Evolutionary conservation across 2,113 vertebrate genomes (phyloP).

Genomic region (Calyptomena viridis): DNA sequence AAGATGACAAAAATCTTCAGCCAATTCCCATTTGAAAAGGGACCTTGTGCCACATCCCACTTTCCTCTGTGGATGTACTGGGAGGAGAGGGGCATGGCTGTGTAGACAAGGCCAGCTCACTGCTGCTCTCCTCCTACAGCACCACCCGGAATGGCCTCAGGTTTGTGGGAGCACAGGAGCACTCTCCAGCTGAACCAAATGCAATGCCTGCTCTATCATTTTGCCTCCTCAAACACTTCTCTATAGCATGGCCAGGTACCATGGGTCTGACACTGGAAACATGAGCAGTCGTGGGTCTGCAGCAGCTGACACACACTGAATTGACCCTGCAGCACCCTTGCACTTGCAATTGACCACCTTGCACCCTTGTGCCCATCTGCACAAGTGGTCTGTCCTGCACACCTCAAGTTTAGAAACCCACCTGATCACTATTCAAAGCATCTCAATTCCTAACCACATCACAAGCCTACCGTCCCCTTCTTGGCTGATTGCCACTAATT

Average conservation of each 20-base stretch:
- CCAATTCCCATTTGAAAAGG: neutral
- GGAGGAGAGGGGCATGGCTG: neutral
- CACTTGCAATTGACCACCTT: no score
- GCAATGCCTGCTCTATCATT: neutral
- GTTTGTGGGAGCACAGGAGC: accelerated
- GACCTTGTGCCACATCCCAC: neutral
- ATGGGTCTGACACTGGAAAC: neutral
- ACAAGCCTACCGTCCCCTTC: neutral
- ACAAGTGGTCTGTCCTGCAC: neutral
- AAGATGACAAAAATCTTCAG: neutral
- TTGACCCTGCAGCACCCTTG: no score
- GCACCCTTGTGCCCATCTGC: neutral
- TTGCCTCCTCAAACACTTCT: neutral
- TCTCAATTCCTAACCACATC: neutral
- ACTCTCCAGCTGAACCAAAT: neutral
- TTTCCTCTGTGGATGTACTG: neutral
- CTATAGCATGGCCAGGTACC: neutral
- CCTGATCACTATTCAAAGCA: neutral
- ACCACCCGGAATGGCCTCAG: neutral
- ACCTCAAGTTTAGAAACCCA: neutral
- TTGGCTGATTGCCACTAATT: neutral
- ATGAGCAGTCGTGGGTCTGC: accelerated
- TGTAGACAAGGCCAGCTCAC: neutral
- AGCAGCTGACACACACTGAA: accelerated
- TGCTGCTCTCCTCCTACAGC: neutral